A percentile compares a stretch with the other conserved stretches of the same genome.
Conservation (phyloP, 2,888 invertebrate species). For the Molorchus minor region DNA sequence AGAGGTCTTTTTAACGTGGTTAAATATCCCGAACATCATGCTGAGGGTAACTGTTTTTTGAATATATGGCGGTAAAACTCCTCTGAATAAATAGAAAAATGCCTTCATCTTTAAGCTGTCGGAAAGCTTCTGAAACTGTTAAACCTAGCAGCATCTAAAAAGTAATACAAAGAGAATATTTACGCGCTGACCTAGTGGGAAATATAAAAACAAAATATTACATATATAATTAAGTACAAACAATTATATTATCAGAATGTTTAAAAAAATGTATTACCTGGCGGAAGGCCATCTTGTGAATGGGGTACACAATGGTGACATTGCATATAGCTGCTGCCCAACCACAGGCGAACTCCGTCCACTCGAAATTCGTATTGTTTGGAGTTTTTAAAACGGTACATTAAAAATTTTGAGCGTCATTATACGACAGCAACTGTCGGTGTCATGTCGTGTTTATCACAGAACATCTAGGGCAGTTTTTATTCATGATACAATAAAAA, state of each 20-base stretch:
- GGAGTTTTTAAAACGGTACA: no score
- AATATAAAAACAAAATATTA: no score
- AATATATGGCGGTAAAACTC: not conserved
- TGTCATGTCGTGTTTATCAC: no score
- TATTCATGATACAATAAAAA: no score
- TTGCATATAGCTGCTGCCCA: not conserved
- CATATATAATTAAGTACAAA: no score
- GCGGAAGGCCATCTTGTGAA: not conserved
- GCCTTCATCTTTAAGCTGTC: not conserved
- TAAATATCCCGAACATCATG: not conserved
- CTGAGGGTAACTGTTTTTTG: not conserved
- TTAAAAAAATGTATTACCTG: no score
- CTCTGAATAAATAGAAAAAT: not conserved
- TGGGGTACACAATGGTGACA: not conserved
- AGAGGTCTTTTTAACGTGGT: not conserved
- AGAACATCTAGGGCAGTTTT: no score
- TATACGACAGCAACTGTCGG: no score
- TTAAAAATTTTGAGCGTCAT: no score
- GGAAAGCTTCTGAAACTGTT: not conserved
- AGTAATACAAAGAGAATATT: no score
- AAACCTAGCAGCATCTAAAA: not conserved
- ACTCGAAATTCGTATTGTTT: not conserved
- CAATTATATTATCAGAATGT: no score
- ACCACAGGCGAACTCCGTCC: conserved; percentile 81
- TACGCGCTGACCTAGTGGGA: no score